phyloP scores from a whole-genome alignment of 1,140 invertebrate species.

The Aphaenogaster rudis region DNA sequence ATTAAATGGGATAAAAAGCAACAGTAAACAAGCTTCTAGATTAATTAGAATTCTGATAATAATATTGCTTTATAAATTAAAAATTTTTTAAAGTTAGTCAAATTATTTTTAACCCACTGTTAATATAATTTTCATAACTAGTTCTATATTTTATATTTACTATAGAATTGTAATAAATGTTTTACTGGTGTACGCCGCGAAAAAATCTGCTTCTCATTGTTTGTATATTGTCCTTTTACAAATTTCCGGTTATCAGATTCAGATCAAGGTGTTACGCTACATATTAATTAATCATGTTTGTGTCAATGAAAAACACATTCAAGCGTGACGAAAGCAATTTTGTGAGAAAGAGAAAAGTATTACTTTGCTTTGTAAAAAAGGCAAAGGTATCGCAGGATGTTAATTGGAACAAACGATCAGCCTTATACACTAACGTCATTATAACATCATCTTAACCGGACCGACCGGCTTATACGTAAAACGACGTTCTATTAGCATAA shows the following conservation, averaged over 20 bases:
- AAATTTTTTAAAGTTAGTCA: too few species aligned
- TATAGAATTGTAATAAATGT: not conserved
- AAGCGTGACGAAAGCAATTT: not conserved
- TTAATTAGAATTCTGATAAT: not conserved
- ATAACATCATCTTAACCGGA: slow-evolving; percentile 18
- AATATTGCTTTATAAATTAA: not conserved
- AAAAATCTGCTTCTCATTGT: not conserved
- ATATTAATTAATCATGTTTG: not conserved
- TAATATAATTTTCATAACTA: not conserved
- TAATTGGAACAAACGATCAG: slow-evolving; percentile 42
- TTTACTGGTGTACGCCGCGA: not conserved
- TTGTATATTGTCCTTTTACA: not conserved
- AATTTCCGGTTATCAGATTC: not conserved
- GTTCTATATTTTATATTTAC: not conserved
- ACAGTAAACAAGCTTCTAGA: not conserved
- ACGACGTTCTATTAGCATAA: slow-evolving; percentile 43
- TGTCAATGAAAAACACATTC: slow-evolving; percentile 17
- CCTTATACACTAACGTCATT: slow-evolving; percentile 24
- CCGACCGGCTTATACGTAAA: slow-evolving; percentile 9
- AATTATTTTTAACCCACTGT: not conserved
- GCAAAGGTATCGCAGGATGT: not conserved
- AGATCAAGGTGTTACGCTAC: slow-evolving; percentile 1
- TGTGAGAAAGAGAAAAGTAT: not conserved
- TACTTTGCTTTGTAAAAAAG: not conserved
- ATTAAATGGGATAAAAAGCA: not conserved